Percentiles rank a stretch among this genome's conserved stretches.
These are phyloP conservation scores for Nansenia antarctica DNA, from an alignment of 2,113 vertebrate species.

Conservation along the genomic window DNA sequence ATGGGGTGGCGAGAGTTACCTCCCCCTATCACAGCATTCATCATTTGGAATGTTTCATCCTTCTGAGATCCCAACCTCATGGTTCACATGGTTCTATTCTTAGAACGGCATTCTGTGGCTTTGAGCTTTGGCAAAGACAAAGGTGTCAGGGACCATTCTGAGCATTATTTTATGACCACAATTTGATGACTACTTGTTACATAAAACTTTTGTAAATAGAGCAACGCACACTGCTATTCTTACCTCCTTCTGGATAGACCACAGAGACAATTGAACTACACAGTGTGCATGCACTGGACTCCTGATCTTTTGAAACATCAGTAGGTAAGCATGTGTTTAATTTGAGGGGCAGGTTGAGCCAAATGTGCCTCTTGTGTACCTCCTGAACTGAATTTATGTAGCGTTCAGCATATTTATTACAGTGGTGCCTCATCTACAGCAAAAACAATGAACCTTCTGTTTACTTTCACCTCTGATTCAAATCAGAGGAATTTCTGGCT, in stretches of 20 bases:
- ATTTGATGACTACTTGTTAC: constrained; percentile 7
- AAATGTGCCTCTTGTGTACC: constrained; percentile 16
- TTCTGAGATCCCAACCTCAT: constrained; percentile 49
- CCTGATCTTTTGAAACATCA: constrained; percentile 22
- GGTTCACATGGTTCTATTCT: constrained; percentile 46
- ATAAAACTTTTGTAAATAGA: constrained; percentile 41
- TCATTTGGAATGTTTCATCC: constrained; percentile 54
- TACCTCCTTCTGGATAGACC: no score
- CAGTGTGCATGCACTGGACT: not conserved
- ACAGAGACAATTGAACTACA: no score
- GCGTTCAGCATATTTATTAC: constrained; percentile 35
- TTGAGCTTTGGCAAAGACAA: constrained; percentile 48
- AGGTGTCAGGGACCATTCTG: constrained; percentile 32
- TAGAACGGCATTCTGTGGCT: constrained; percentile 41
- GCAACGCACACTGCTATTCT: constrained; percentile 20
- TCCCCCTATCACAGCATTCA: constrained; percentile 55
- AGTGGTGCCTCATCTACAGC: constrained; percentile 32
- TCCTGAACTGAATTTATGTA: constrained; percentile 14
- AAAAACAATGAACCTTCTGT: constrained; percentile 37
- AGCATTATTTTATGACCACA: constrained; percentile 29
- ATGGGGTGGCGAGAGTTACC: constrained; percentile 48
- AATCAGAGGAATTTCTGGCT: constrained; percentile 21
- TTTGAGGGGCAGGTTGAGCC: constrained; percentile 24
- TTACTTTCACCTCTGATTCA: constrained; percentile 34
- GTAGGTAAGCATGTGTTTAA: constrained; percentile 18